phyloP scores from a whole-genome alignment of 2,113 vertebrate genomes.

The Amia ocellicauda region DNA sequence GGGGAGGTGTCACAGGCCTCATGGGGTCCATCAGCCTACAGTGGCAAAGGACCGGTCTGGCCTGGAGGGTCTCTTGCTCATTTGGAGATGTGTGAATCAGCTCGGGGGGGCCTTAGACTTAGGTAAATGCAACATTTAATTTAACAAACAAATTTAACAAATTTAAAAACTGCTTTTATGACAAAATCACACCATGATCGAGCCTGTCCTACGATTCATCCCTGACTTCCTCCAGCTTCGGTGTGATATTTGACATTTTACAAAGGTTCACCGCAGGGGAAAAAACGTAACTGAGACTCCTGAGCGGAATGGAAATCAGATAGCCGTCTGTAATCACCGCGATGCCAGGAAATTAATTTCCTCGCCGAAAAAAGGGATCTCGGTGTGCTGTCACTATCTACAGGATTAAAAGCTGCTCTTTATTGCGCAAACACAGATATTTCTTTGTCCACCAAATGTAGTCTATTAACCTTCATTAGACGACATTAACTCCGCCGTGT shows the following conservation, averaged over 20 bases:
- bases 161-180: no score
- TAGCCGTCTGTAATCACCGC: constrained; percentile 14
- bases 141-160: no score
- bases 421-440: constrained; percentile 46
- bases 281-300: no score
- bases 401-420: constrained; percentile 45
- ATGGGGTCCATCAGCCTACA: no score
- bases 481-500: constrained; percentile 42
- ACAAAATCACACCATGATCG: no score
- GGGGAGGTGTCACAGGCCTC: no score
- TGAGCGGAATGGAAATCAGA: constrained; percentile 4
- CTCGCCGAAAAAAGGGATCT: constrained; percentile 43
- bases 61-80: no score
- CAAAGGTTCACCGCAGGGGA: neutral
- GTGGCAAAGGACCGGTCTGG: no score
- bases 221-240: constrained; percentile 11
- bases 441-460: constrained; percentile 41
- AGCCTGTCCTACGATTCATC: constrained; percentile 1
- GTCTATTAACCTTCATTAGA: constrained; percentile 58
- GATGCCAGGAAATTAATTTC: constrained; percentile 60
- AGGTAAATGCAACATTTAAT: no score
- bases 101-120: no score
- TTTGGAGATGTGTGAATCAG: no score
- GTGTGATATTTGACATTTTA: constrained; percentile 7
- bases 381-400: constrained; percentile 39